phyloP scores from a whole-genome alignment of 2,797 vertebrate genomes.

The Poeciliopsis presidionis region DNA sequence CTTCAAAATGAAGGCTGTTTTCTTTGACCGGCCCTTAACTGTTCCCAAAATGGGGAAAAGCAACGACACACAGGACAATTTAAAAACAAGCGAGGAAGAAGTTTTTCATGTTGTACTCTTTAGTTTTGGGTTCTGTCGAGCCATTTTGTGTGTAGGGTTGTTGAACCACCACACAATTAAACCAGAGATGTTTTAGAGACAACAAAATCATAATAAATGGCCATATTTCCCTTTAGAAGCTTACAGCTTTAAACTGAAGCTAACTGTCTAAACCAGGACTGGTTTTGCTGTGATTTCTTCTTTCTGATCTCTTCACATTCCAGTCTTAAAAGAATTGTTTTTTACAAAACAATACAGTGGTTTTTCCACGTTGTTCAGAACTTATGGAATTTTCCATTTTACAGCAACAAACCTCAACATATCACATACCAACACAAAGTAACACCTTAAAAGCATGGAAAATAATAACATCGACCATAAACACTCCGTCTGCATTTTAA shows the following conservation, averaged over 20 bases:
- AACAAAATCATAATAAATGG: background rate
- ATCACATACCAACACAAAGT: background rate
- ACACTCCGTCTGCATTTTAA: background rate
- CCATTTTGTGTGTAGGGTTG: constrained; percentile 28
- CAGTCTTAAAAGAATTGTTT: constrained; percentile 1
- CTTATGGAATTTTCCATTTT: background rate
- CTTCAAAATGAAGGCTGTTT: constrained; percentile 25
- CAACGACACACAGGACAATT: constrained; percentile 48
- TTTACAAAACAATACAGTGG: background rate
- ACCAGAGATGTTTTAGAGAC: constrained; percentile 14
- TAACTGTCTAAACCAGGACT: background rate
- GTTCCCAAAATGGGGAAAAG: constrained; percentile 15
- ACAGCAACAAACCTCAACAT: background rate
- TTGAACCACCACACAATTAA: constrained; percentile 27
- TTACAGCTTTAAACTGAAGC: background rate
- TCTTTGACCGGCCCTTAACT: constrained; percentile 16
- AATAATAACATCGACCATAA: background rate
- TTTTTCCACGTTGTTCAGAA: background rate
- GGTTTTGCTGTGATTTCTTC: background rate
- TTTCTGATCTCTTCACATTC: background rate
- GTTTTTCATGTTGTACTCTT: constrained; percentile 38
- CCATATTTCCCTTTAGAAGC: background rate
- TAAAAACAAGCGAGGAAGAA: constrained; percentile 49
- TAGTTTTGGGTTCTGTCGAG: constrained; percentile 21
- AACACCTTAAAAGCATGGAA: background rate